phyloP scores from a whole-genome alignment of 2,113 vertebrate genomes.

The Barnardius zonarius region DNA sequence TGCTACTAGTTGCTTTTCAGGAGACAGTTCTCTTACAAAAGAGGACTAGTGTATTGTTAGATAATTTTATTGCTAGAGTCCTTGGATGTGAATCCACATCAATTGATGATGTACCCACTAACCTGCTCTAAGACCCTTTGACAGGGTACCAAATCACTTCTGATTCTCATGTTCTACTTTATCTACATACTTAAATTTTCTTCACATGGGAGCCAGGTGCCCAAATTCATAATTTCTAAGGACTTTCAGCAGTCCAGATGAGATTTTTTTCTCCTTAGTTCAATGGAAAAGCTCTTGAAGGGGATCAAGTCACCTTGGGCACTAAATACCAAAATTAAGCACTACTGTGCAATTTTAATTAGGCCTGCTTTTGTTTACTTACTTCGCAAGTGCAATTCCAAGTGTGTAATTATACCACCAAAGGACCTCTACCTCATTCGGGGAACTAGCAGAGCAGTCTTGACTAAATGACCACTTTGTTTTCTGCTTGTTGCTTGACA shows the following conservation, averaged over 20 bases:
- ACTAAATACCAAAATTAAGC: not conserved
- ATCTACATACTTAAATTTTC: not conserved
- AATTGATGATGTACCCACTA: not conserved
- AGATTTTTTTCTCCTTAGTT: not conserved
- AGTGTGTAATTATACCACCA: not conserved
- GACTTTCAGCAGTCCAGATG: not conserved
- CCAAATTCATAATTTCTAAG: not conserved
- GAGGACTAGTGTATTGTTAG: not conserved
- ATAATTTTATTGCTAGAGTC: not conserved
- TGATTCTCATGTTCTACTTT: not conserved
- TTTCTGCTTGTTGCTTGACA: not conserved
- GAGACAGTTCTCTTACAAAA: not conserved
- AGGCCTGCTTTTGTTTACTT: not conserved
- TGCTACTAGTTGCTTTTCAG: not conserved
- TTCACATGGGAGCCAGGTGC: not conserved
- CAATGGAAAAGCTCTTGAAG: not conserved
- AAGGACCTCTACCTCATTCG: not conserved
- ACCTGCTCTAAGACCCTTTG: not conserved
- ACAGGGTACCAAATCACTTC: not conserved
- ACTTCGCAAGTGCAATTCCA: not conserved
- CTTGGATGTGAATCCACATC: not conserved
- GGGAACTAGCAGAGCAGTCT: not conserved
- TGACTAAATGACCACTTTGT: not conserved
- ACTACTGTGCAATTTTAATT: not conserved
- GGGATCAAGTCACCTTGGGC: not conserved